These are phyloP conservation scores for Drosophila melanica DNA, from an alignment of 1,140 invertebrate genomes.

Conservation along the genomic window DNA sequence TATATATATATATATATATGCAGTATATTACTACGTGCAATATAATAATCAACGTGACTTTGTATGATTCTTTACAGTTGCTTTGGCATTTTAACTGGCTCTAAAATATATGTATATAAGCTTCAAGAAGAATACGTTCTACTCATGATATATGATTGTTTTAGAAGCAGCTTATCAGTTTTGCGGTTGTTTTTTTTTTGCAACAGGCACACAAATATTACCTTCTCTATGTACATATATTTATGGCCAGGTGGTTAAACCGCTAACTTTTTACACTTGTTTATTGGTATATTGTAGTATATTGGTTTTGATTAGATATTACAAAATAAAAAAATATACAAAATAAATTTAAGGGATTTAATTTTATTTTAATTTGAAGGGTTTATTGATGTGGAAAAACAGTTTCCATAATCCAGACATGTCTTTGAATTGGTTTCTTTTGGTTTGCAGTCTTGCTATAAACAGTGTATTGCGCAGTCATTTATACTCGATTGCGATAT, in stretches of 20 bases:
- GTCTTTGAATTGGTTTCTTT: no score
- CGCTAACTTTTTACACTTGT: constrained; percentile 2
- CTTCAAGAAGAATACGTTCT: neutral
- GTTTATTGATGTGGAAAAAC: no score
- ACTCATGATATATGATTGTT: neutral
- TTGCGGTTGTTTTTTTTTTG: constrained; percentile 12
- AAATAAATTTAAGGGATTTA: no score
- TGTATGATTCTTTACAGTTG: constrained; percentile 42
- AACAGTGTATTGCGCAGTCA: no score
- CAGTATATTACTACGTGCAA: constrained; percentile 36
- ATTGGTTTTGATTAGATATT: no score
- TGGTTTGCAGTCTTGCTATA: no score
- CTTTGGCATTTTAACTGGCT: neutral
- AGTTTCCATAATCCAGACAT: no score
- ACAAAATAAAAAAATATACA: no score
- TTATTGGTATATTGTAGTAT: no score
- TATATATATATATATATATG: neutral
- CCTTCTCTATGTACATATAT: no score
- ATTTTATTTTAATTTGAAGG: no score
- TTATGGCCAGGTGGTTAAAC: constrained; percentile 11
- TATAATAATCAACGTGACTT: constrained; percentile 65
- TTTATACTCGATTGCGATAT: neutral
- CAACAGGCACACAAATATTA: no score
- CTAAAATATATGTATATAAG: constrained; percentile 13
- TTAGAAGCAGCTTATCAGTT: constrained; percentile 9